These are phyloP conservation scores for Excalfactoria chinensis DNA, from an alignment of 2,113 vertebrate species.

Conservation along the genomic window DNA sequence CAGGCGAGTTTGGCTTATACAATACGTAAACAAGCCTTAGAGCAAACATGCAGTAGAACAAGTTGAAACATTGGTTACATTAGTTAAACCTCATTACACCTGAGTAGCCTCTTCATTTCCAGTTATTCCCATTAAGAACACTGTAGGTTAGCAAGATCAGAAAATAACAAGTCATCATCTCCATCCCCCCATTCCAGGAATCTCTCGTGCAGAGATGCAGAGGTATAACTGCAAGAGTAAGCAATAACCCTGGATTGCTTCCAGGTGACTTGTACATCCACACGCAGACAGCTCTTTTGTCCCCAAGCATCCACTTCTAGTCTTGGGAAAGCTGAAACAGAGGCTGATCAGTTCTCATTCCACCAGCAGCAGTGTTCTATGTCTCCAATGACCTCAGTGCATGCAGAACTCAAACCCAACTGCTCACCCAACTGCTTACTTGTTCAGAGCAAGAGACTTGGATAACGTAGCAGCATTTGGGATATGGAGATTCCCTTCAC, in stretches of 20 bases:
- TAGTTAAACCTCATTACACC: conserved; percentile 65
- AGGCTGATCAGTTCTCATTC: background rate
- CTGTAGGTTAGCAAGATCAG: conserved; percentile 12
- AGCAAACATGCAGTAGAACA: conserved; percentile 63
- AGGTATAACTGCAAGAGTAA: background rate
- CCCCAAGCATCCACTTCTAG: background rate
- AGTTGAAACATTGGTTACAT: conserved; percentile 68
- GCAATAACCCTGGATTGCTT: background rate
- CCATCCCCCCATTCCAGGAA: background rate
- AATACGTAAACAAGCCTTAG: conserved; percentile 74
- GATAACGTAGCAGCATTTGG: background rate
- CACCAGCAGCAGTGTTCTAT: accelerated
- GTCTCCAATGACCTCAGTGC: accelerated
- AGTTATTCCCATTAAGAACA: conserved; percentile 33
- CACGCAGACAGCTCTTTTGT: background rate
- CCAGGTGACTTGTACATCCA: background rate
- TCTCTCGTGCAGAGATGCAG: background rate
- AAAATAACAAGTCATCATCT: background rate
- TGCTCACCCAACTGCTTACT: accelerated
- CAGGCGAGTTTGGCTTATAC: conserved; percentile 78
- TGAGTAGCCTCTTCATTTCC: conserved; percentile 65
- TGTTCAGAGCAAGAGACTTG: background rate
- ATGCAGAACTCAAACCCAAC: accelerated
- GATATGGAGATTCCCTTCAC: background rate
- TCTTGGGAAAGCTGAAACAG: background rate